A percentile compares a stretch with the other conserved stretches of the same genome.
Conservation (phyloP, 2,113 vertebrate genomes). For the Garra rufa region DNA sequence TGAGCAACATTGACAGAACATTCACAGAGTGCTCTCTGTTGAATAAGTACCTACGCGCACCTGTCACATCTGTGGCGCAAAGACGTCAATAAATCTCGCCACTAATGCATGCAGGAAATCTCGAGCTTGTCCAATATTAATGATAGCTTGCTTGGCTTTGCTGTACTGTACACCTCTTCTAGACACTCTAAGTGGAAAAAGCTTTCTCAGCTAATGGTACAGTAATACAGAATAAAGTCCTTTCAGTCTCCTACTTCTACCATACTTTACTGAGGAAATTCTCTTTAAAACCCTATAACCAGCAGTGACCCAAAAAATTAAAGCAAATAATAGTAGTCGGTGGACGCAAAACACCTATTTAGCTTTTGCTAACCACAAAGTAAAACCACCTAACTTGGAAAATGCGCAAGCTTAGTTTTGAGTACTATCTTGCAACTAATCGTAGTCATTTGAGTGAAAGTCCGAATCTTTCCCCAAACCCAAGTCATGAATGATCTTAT, state of each 20-base stretch:
- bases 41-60: slow-evolving; percentile 70
- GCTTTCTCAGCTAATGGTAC: slow-evolving; percentile 53
- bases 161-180: slow-evolving; percentile 41
- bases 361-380: not conserved
- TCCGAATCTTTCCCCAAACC: not conserved
- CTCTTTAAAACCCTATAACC: not conserved
- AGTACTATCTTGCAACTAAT: too few species aligned
- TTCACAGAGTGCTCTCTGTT: slow-evolving; percentile 31
- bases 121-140: slow-evolving; percentile 74
- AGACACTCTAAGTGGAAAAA: slow-evolving; percentile 49
- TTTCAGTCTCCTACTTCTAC: slow-evolving; percentile 31
- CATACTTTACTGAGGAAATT: slow-evolving; percentile 9
- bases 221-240: slow-evolving; percentile 41
- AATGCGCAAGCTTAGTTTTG: too few species aligned
- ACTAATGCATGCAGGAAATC: slow-evolving; percentile 72
- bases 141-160: slow-evolving; percentile 56
- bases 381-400: not conserved
- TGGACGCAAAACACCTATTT: not conserved
- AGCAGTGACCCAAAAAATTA: not conserved
- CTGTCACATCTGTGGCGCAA: slow-evolving; percentile 70
- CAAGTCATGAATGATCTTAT: too few species aligned
- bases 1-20: slow-evolving; percentile 36
- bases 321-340: slow-evolving; percentile 37
- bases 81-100: slow-evolving; percentile 76
- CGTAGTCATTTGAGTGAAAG: too few species aligned